Base-by-base conservation (phyloP, 2,113 vertebrate genomes). In the Carassius auratus region DNA sequence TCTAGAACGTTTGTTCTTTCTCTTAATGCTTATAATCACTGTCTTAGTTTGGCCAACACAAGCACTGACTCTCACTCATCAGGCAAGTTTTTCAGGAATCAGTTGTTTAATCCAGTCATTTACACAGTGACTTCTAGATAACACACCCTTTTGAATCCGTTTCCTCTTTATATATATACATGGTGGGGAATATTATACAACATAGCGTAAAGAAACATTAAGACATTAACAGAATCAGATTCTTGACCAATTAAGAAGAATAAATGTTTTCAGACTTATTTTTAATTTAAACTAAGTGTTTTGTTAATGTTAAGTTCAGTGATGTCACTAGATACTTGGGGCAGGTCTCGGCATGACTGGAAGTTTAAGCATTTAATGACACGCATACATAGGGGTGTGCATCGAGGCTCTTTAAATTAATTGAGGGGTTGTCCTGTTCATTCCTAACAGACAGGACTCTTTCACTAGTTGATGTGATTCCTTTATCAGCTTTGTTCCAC, bases 41-140 rank as follows among this genome's bases (percentile, higher is more conserved):
- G 13, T 26, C 9, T 17, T 36, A 33, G n/a, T 83, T 73, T 84
- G 61, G 26, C 45, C 38, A 19, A 45, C 14, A 13, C 2, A 5
- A 59, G 42, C 26, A 30, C 33, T 81, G 50, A 81, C 66, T 50
- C 50, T 48, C 21, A 77, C 68, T 66, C 81, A 19, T 59, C 66
- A 52, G 62, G 69, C 71, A 64, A 55, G 83, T 85, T 81, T 81
- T 87, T 82, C 64, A 33, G 4, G 79, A 50, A 83, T 66, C 17
- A 23, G n/a, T 15, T n/a, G 26, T 75, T 83, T 79, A 76, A 68
- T 82, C n/a, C 23, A 84, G 19, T 17, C 57, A 75, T 69, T 86
- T 66, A 38, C 59, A 66, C 57, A 23, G 64, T 68, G n/a, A 78
- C 38, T 21, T 84, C 17, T 30, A 36, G 55, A 80, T 6, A 19